Evolutionary conservation across 2,113 vertebrate species (phyloP).

Genomic region (Ageneiosus marmoratus): DNA sequence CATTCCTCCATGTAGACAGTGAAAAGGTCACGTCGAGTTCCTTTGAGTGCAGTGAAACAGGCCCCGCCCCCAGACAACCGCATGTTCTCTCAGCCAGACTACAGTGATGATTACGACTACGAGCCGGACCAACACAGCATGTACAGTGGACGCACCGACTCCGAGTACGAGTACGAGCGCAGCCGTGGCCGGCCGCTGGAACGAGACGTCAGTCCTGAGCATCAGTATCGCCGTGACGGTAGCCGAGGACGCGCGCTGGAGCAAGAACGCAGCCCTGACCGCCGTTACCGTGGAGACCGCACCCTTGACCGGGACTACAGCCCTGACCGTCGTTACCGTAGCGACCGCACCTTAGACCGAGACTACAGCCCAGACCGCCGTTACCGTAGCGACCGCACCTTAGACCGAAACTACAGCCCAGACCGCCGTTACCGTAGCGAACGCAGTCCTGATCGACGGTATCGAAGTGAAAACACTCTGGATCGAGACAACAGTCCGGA

Average conservation of each 20-base stretch:
- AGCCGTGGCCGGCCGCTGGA: conserved; percentile 67
- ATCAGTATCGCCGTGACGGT: conserved; percentile 71
- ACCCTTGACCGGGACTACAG: conserved; percentile 69
- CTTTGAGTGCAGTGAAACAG: conserved; percentile 68
- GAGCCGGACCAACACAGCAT: conserved; percentile 78
- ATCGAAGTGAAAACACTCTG: conserved; percentile 69
- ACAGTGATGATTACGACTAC: conserved; percentile 80
- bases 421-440: conserved; percentile 72
- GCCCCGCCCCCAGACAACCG: conserved; percentile 77
- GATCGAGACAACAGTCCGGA: conserved; percentile 76
- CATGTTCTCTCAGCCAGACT: conserved; percentile 80
- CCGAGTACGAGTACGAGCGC: conserved; percentile 62
- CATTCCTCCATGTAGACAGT: conserved; percentile 74
- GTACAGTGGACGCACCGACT: conserved; percentile 71
- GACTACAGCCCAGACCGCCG: conserved; percentile 69
- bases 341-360: conserved; percentile 65
- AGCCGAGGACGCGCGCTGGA: conserved; percentile 79
- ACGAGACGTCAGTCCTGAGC: conserved; percentile 75
- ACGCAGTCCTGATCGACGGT: conserved; percentile 58
- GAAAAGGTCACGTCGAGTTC: conserved; percentile 86
- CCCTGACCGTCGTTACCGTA: conserved; percentile 63
- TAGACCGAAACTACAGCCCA: conserved; percentile 69
- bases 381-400: conserved; percentile 68
- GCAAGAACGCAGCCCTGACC: conserved; percentile 71
- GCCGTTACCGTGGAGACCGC: conserved; percentile 70